Percentiles rank a stretch among this genome's conserved stretches.
Conservation (phyloP, 2,888 invertebrate species). For the Cremastobaeus sp. region DNA sequence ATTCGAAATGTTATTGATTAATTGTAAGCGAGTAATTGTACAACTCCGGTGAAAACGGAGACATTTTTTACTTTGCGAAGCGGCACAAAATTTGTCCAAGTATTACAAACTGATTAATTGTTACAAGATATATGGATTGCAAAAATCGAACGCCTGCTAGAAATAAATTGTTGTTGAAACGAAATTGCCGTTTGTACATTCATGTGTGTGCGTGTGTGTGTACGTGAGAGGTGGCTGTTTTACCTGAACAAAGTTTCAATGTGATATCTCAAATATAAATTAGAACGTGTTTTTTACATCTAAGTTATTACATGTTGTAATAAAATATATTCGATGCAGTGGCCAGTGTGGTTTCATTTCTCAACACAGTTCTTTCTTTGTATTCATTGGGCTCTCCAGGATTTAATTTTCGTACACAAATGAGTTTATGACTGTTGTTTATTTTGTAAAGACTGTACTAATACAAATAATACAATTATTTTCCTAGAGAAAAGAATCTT, state of each 20-base stretch:
- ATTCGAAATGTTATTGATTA: slow-evolving; percentile 7
- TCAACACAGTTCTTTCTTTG: neutral
- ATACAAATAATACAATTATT: too few relatives aligned
- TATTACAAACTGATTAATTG: slow-evolving; percentile 29
- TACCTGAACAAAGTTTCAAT: slow-evolving; percentile 73
- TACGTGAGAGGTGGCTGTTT: slow-evolving; percentile 69
- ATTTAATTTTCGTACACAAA: too few relatives aligned
- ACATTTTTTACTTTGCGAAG: slow-evolving; percentile 33
- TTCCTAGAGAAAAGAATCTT: too few relatives aligned
- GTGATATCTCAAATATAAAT: slow-evolving; percentile 72
- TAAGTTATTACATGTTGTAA: slow-evolving; percentile 71
- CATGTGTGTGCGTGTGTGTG: slow-evolving; percentile 64
- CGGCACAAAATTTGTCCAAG: slow-evolving; percentile 43
- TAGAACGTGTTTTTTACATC: slow-evolving; percentile 69
- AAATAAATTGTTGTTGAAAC: too few relatives aligned
- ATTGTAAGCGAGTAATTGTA: slow-evolving; percentile 3
- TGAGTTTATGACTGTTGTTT: too few relatives aligned
- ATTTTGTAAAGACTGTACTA: too few relatives aligned
- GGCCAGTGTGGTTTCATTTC: neutral
- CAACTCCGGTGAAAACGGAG: neutral
- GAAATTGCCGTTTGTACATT: slow-evolving; percentile 67
- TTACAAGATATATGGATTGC: slow-evolving; percentile 49
- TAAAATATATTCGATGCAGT: slow-evolving; percentile 63
- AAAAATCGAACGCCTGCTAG: too few relatives aligned
- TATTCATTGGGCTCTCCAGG: neutral